Conservation (phyloP, 2,113 vertebrate genomes). For the Melospiza georgiana region DNA sequence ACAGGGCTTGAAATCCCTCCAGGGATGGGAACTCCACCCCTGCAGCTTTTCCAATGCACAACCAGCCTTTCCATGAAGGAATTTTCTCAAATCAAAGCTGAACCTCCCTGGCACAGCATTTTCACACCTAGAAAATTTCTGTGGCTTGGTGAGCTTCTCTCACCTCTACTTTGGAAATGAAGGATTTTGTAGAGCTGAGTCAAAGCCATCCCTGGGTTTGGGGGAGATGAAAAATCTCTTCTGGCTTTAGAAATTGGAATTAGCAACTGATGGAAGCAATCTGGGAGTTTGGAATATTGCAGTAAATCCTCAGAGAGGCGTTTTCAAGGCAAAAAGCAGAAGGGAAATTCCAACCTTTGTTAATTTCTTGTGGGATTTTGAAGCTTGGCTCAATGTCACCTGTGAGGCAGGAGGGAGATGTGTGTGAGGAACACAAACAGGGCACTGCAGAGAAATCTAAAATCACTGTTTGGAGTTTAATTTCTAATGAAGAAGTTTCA, state of each 20-base stretch:
- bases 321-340: neutral
- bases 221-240: neutral
- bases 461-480: neutral
- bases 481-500: neutral
- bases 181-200: neutral
- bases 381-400: neutral
- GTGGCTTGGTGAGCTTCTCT: neutral
- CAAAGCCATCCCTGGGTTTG: neutral
- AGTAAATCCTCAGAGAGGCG: neutral
- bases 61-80: neutral
- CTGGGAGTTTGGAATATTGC: neutral
- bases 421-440: neutral
- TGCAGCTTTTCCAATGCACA: neutral
- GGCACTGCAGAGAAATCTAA: neutral
- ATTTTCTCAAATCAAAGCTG: neutral
- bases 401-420: neutral
- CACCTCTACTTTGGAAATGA: neutral
- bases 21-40: neutral
- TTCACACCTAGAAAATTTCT: neutral
- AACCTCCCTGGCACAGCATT: neutral
- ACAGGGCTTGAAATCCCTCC: neutral
- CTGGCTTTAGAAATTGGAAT: neutral
- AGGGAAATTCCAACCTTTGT: fast-evolving
- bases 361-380: neutral
- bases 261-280: fast-evolving